These are phyloP conservation scores for Zygogramma bicolorata DNA, from an alignment of 2,888 invertebrate species.

Conservation along the genomic window DNA sequence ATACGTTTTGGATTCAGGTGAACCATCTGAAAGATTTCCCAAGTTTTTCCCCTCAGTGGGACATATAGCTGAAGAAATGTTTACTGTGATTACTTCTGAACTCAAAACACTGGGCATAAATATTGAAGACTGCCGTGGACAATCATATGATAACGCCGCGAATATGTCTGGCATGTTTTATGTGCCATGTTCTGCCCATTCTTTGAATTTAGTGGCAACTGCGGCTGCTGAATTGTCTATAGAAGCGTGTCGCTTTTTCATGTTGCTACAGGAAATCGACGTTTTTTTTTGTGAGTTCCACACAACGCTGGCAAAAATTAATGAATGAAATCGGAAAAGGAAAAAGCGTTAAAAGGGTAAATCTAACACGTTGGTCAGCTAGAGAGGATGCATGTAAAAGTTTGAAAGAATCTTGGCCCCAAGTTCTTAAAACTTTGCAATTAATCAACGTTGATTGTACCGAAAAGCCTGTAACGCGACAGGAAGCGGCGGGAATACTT, in stretches of 20 bases:
- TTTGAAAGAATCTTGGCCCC: slow-evolving; percentile 32
- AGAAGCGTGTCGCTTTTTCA: slow-evolving; percentile 40
- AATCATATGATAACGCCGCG: not conserved
- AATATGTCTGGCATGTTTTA: slow-evolving; percentile 36
- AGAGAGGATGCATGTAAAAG: slow-evolving; percentile 30
- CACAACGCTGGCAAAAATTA: slow-evolving; percentile 24
- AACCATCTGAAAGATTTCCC: slow-evolving; percentile 2
- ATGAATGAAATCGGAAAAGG: not conserved
- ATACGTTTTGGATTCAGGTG: not conserved
- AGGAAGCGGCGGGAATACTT: not conserved
- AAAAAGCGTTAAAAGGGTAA: slow-evolving; percentile 13
- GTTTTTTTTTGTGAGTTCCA: slow-evolving; percentile 16
- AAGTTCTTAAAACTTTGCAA: slow-evolving; percentile 32
- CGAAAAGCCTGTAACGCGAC: not conserved
- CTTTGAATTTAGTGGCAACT: slow-evolving; percentile 51
- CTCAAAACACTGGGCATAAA: not conserved
- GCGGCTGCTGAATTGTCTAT: slow-evolving; percentile 43
- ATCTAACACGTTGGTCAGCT: slow-evolving; percentile 31
- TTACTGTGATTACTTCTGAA: not conserved
- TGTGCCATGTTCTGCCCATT: slow-evolving; percentile 54
- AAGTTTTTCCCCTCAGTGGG: not conserved
- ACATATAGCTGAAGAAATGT: slow-evolving; percentile 11
- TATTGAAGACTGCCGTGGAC: slow-evolving; percentile 9
- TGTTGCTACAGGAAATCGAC: slow-evolving; percentile 12
- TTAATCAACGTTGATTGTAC: slow-evolving; percentile 20